Base-by-base conservation (phyloP, 2,113 vertebrate genomes). In the Chlorodrepanis virens region DNA sequence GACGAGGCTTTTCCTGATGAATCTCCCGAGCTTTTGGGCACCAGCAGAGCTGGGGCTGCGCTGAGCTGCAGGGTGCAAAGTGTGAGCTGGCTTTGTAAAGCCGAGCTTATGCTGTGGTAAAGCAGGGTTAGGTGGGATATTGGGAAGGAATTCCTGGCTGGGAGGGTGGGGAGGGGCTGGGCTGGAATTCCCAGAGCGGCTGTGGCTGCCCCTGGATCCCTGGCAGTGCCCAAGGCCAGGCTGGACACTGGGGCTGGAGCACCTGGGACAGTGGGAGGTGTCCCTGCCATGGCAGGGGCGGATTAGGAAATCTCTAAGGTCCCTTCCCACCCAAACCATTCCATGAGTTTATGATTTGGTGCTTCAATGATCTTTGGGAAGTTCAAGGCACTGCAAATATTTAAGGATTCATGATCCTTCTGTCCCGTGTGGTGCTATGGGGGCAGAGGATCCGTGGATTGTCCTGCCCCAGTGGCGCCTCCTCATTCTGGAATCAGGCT, bases 381-480 rank as follows among this genome's bases (percentile, higher is more conserved):
- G 35, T 3, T 42, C 44, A 21, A 42, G 53, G 17, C 20, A 1
- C 64, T 20, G 31, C 11, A 21, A 56, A 27, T 12, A 6, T 13
- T 76, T 4, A 8, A 56, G 69, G 53, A 6, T 12, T 15, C 0
- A 0, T 4, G 19, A 12, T 17, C 25, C 33, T 20, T 2, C 2
- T 0, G 1, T 52, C 6, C n/a, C 0, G 2, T 0, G 0, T 4
- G 1, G 28, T 6, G 59, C 40, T 14, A 1, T 5, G 24, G n/a
- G 57, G 78, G 19, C 54, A 27, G 52, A 44, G 20, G 9, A 44
- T 16, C 44, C 9, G 5, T 4, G 5, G 35, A 27, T 39, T 71
- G 31, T 47, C 45, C 82, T 71, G 68, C 29, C 3, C 18, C 44
- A 1, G 4, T 14, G 29, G 14, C 8, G 5, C 33, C n/a, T 31